Evolutionary conservation across 2,797 vertebrate genomes (phyloP).

Genomic region (Allobates femoralis): DNA sequence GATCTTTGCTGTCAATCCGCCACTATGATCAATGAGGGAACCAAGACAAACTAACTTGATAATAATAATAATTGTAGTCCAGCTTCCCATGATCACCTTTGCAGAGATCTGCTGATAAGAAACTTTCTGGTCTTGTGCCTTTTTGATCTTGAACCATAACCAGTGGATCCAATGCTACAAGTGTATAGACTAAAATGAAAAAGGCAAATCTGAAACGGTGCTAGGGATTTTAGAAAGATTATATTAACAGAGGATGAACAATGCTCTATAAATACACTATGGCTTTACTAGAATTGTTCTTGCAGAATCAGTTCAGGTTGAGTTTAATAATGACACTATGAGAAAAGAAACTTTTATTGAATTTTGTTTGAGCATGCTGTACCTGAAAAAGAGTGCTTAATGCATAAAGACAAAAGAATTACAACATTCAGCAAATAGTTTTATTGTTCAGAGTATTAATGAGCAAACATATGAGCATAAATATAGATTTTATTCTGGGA

Average conservation of each 20-base stretch:
- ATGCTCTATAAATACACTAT: neutral
- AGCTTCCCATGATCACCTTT: no score
- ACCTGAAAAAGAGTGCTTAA: neutral
- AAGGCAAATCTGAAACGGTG: neutral
- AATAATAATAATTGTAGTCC: no score
- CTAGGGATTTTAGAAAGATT: neutral
- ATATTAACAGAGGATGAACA: neutral
- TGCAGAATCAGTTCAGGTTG: conserved; percentile 20
- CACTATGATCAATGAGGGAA: no score
- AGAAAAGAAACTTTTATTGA: neutral
- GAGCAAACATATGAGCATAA: neutral
- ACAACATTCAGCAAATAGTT: neutral
- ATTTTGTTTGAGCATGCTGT: neutral
- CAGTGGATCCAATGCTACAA: neutral
- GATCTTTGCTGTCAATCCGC: no score
- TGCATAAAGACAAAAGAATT: neutral
- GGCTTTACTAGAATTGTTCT: conserved; percentile 12
- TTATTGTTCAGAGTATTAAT: neutral
- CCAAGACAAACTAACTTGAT: no score
- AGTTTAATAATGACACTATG: neutral
- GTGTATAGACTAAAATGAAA: neutral
- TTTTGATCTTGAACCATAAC: no score
- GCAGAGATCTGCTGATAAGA: no score
- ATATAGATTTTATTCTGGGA: no score
- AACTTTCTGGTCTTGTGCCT: no score